These are phyloP conservation scores for Portunus trituberculatus DNA, from an alignment of 1,140 invertebrate genomes.

Conservation along the genomic window DNA sequence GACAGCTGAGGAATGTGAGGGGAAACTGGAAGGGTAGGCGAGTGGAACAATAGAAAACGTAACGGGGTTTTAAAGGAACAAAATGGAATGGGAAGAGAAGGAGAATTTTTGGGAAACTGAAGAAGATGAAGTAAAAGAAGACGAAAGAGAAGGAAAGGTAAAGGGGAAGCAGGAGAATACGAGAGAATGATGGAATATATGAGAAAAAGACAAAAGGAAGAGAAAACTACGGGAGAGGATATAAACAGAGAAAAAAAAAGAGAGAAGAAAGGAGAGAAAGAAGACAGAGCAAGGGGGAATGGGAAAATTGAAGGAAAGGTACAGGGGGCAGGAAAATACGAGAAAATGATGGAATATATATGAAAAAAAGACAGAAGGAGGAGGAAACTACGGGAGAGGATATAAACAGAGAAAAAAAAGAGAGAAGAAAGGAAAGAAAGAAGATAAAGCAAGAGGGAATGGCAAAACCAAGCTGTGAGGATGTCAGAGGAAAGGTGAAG, in stretches of 20 bases:
- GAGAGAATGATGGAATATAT: no score
- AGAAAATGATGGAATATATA: no score
- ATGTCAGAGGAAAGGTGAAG: neutral
- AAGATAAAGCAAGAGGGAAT: neutral
- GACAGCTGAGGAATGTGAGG: no score
- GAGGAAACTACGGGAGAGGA: neutral
- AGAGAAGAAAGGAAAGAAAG: neutral
- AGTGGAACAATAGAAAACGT: no score
- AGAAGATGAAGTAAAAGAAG: neutral
- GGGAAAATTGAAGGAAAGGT: neutral
- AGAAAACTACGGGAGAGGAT: neutral
- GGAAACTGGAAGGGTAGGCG: neutral
- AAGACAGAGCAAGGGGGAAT: neutral
- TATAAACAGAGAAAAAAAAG: neutral
- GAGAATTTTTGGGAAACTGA: neutral
- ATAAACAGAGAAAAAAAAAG: neutral
- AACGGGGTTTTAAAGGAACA: neutral
- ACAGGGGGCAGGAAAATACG: no score
- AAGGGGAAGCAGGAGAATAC: no score
- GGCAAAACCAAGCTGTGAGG: neutral
- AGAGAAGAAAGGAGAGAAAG: neutral
- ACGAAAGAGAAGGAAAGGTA: no score
- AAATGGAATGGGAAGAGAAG: constrained; percentile 9
- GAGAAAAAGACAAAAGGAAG: neutral
- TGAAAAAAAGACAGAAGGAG: neutral